phyloP scores from a whole-genome alignment of 1,140 invertebrate species.

The Aphaenogaster floridana region DNA sequence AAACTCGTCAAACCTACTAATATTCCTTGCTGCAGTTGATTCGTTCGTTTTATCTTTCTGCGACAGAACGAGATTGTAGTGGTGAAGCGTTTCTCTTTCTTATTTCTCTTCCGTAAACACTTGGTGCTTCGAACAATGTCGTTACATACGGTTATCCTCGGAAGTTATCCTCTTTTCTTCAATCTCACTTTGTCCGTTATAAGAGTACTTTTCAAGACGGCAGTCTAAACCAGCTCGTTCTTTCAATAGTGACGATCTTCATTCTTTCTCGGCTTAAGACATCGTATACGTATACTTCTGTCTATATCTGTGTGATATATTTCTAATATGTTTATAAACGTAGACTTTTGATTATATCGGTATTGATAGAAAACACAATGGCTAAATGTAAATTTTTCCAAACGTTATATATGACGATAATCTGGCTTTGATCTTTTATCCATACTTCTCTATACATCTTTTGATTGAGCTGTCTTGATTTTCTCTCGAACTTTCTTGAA shows the following conservation, averaged over 20 bases:
- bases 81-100: constrained; percentile 17
- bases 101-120: constrained; percentile 51
- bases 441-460: constrained; percentile 40
- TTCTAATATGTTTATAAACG: constrained; percentile 35
- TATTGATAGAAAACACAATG: constrained; percentile 37
- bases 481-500: neutral
- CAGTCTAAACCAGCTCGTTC: constrained; percentile 27
- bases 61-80: constrained; percentile 39
- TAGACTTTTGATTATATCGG: constrained; percentile 40
- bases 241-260: constrained; percentile 8
- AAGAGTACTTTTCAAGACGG: constrained; percentile 18
- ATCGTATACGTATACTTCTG: neutral
- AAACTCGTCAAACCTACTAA: neutral
- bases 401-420: constrained; percentile 52
- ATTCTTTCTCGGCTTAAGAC: constrained; percentile 8
- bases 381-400: constrained; percentile 66
- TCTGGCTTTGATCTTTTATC: constrained; percentile 55
- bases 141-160: neutral
- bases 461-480: constrained; percentile 60
- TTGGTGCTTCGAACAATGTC: constrained; percentile 12
- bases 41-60: constrained; percentile 5
- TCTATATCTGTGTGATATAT: neutral
- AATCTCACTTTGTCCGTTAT: constrained; percentile 36
- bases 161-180: constrained; percentile 39
- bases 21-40: constrained; percentile 9